phyloP scores from a whole-genome alignment of 2,797 vertebrate genomes.

The Cossypha polioptera region DNA sequence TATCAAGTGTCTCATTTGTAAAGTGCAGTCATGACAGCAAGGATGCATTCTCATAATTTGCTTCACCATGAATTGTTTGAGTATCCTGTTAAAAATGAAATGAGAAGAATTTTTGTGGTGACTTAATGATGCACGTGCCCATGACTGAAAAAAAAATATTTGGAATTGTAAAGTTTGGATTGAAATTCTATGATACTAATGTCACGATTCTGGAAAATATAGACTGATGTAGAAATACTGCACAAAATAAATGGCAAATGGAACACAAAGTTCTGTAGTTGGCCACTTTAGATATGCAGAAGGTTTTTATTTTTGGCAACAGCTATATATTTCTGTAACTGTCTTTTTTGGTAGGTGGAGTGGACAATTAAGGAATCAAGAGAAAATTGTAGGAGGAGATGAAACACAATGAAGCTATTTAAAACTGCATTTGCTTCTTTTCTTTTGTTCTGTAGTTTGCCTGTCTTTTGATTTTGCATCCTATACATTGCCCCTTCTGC shows the following conservation, averaged over 20 bases:
- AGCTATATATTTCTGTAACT: background rate
- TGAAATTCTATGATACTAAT: background rate
- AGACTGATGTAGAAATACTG: background rate
- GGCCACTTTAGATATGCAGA: background rate
- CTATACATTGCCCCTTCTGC: background rate
- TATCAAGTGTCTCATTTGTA: background rate
- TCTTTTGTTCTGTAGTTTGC: background rate
- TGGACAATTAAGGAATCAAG: background rate
- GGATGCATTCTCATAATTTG: background rate
- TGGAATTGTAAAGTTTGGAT: background rate
- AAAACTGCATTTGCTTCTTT: background rate
- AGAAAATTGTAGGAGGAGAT: background rate
- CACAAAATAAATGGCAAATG: background rate
- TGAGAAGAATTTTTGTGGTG: background rate
- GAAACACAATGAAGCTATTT: background rate
- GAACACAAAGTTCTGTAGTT: background rate
- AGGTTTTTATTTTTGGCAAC: background rate
- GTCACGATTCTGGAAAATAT: background rate
- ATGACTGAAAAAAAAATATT: background rate
- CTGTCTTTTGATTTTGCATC: background rate
- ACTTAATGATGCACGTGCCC: background rate
- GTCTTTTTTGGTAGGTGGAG: background rate
- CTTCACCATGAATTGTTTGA: background rate
- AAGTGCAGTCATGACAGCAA: background rate
- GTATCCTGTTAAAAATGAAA: background rate